Percentiles rank a stretch among this genome's conserved stretches.
These are phyloP conservation scores for Erebia epiphron DNA, from an alignment of 2,888 invertebrate genomes.

Conservation along the genomic window DNA sequence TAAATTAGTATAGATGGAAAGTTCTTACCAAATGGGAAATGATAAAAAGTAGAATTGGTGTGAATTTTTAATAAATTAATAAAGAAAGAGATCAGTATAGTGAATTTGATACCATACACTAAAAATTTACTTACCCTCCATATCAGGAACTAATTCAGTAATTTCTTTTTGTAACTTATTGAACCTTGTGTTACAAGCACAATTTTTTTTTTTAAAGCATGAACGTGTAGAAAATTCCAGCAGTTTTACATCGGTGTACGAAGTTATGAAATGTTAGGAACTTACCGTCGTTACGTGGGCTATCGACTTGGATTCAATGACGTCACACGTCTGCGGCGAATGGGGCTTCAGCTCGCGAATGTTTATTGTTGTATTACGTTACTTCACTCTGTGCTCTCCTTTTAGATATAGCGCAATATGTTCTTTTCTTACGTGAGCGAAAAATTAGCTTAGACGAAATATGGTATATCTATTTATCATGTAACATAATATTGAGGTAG, in stretches of 20 bases:
- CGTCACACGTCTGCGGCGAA: conserved; percentile 45
- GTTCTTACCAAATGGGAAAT: too few species aligned
- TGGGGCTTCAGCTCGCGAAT: conserved; percentile 25
- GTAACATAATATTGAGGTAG: background rate
- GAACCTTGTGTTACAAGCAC: too few species aligned
- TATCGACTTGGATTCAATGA: conserved; percentile 69
- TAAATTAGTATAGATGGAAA: too few species aligned
- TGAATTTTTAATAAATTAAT: too few species aligned
- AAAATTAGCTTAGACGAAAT: background rate
- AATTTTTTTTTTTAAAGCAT: too few species aligned
- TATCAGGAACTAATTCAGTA: too few species aligned
- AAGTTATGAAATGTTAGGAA: conserved; percentile 68
- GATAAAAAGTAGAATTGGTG: too few species aligned
- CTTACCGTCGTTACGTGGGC: conserved; percentile 58
- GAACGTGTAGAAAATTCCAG: background rate
- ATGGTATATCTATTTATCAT: too few species aligned
- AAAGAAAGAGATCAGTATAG: too few species aligned
- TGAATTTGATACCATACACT: too few species aligned
- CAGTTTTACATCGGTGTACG: conserved; percentile 10
- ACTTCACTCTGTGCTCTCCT: conserved; percentile 12
- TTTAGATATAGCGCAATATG: background rate
- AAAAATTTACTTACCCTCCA: too few species aligned
- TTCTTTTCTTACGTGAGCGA: conserved; percentile 12
- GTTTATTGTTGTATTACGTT: conserved; percentile 23
- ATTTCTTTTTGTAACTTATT: too few species aligned